These are phyloP conservation scores for Ptyas mucosa DNA, from an alignment of 2,113 vertebrate genomes.

Conservation along the genomic window DNA sequence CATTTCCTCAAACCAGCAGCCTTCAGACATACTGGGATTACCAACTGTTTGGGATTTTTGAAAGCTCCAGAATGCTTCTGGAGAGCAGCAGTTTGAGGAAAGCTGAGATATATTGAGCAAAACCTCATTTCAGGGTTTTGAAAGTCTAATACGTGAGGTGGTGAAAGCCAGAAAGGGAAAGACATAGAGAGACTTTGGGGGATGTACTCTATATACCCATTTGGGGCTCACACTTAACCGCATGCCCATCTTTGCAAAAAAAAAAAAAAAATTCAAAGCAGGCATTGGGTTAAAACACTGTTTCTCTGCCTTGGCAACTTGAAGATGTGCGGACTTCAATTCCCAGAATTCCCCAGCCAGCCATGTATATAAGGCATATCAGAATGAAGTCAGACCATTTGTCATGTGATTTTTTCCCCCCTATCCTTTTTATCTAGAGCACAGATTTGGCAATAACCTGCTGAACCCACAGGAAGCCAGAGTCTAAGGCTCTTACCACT, in stretches of 20 bases:
- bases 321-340: not conserved
- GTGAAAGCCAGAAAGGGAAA: not conserved
- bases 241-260: not conserved
- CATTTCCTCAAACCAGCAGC: not conserved
- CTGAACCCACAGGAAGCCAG: not conserved
- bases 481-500: constrained; percentile 12
- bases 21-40: not conserved
- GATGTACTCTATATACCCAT: not conserved
- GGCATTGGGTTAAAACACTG: not conserved
- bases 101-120: not conserved
- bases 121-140: not conserved
- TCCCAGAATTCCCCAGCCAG: not conserved
- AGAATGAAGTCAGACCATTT: not conserved
- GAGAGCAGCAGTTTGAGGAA: not conserved
- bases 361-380: not conserved
- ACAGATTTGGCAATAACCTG: not conserved
- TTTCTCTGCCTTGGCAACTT: not conserved
- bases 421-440: not conserved
- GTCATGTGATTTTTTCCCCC: not conserved
- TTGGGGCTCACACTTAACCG: not conserved
- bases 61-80: not conserved
- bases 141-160: not conserved
- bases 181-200: not conserved
- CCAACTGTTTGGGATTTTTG: not conserved
- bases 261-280: not conserved